Evolutionary conservation across 2,888 invertebrate genomes (phyloP).

Genomic region (Rhopalosiphum nymphaeae): DNA sequence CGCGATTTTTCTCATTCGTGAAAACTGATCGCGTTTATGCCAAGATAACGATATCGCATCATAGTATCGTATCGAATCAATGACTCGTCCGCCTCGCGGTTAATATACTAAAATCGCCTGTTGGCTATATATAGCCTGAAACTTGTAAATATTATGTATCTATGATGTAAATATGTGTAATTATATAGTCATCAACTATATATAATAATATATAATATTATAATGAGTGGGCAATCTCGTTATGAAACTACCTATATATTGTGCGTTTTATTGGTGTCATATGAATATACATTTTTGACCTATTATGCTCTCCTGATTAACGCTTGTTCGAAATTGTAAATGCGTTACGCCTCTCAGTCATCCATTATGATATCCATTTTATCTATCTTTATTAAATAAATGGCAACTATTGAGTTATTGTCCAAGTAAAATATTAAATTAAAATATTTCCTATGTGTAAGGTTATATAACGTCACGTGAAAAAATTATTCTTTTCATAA

Average conservation of each 20-base stretch:
- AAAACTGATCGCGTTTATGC: neutral
- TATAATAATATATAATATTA: neutral
- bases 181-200: neutral
- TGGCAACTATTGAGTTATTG: neutral
- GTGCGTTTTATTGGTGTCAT: neutral
- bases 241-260: neutral
- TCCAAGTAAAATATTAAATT: neutral
- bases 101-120: neutral
- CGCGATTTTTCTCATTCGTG: neutral
- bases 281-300: neutral
- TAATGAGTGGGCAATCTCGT: neutral
- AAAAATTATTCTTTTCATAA: neutral
- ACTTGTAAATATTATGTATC: neutral
- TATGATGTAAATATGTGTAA: neutral
- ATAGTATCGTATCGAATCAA: neutral
- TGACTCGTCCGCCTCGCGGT: neutral
- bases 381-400: neutral
- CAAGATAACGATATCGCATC: neutral
- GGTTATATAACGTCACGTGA: neutral
- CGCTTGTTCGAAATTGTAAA: neutral
- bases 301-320: neutral
- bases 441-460: neutral
- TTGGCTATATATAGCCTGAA: neutral
- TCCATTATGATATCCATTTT: neutral
- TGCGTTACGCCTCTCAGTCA: neutral